Evolutionary conservation across 37 sponge, comb jelly and placozoan genomes (phyloP).

Genomic region (Ianthella basta): DNA sequence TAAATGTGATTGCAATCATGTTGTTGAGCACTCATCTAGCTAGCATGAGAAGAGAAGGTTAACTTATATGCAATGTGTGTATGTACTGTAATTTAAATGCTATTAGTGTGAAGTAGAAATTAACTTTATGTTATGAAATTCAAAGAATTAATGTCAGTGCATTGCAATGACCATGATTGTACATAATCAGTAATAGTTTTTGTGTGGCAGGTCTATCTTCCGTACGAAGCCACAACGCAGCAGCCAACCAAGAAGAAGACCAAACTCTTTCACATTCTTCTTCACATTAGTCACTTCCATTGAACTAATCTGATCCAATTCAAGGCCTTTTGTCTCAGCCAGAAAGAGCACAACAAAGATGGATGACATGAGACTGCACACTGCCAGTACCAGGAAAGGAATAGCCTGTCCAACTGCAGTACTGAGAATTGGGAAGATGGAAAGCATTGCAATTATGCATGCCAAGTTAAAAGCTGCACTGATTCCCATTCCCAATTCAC

Average conservation of each 20-base stretch:
- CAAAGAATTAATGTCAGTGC: too few relatives aligned
- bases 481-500: slow-evolving; percentile 30
- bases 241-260: background rate
- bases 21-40: too few relatives aligned
- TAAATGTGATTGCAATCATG: too few relatives aligned
- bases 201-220: too few relatives aligned
- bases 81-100: too few relatives aligned
- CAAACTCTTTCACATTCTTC: background rate
- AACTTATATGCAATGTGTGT: too few relatives aligned
- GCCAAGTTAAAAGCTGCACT: slow-evolving; percentile 30
- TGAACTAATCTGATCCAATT: slow-evolving; percentile 53
- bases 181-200: too few relatives aligned
- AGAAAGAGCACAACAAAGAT: slow-evolving; percentile 52
- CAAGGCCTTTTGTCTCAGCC: slow-evolving; percentile 68
- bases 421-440: slow-evolving; percentile 3
- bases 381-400: slow-evolving; percentile 29
- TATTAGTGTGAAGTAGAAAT: too few relatives aligned
- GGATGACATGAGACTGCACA: slow-evolving; percentile 13
- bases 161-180: too few relatives aligned
- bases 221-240: too few relatives aligned
- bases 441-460: background rate
- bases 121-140: too few relatives aligned
- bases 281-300: background rate
- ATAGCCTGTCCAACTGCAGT: slow-evolving; percentile 11
- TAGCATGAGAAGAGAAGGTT: too few relatives aligned